Base-by-base conservation (phyloP, 2,797 vertebrate species). In the Microtus agrestis region DNA sequence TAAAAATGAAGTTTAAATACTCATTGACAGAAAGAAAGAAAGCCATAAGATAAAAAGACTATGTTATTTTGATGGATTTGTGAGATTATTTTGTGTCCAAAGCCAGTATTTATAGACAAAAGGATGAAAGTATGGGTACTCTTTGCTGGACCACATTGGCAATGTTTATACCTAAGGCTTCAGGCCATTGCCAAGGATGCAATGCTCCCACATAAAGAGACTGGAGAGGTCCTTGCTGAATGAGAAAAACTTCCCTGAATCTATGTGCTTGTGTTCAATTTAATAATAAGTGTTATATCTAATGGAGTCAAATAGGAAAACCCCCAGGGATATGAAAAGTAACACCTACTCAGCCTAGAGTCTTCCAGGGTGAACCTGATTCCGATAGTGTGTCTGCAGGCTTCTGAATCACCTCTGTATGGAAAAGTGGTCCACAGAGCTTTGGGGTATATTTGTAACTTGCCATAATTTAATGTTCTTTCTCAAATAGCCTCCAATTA, bases 1-100 rank as follows among this genome's bases (percentile, higher is more conserved):
- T 54, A 48, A 91, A 89, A 94, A 77, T 82, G 14, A 97, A 71
- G 6, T 29, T 76, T 21, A 85, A 78, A 59, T 69, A 40, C 43
- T 79, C 31, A 91, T 31, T 85, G n/a, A 65, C 27, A 56, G 40
- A 54, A 34, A 81, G 40, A 76, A 85, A 81, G 21, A 37, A 27
- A 93, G 59, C 63, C 34, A 6, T 9, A 8, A 27, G 15, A 67
- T 84, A 65, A 87, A n/a, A 43, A 4, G 43, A 15, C 23, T 34
- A 15, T 37, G 54, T 37, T 43, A n/a, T 8, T 4, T 78, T 56
- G 89, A 54, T 31, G 13, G 67, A 81, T 43, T 69, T 71, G 12
- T 69, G 11, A 73, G 56, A 17, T 34, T 46, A 87, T 17, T 78
- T 59, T 46, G 3, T 77, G 6, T 65, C 23, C 46, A 46, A 71